Evolutionary conservation across 2,888 invertebrate genomes (phyloP), one percentile per base, ranked within the genome.

Genomic region (Xanthorhoe designata): DNA sequence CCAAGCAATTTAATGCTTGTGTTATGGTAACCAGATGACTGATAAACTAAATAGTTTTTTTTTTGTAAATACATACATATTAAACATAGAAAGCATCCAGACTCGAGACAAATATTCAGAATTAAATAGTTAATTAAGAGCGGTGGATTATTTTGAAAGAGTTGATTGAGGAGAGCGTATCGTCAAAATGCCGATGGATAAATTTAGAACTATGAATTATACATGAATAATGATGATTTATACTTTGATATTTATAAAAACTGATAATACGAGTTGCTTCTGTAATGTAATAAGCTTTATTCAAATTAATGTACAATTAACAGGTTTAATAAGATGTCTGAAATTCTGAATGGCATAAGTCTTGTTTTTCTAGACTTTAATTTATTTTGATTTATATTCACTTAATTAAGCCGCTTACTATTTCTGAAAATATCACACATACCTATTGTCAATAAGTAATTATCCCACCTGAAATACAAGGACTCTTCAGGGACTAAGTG

Each of bases 211-310:
- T 32, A 38, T 49, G 5, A 29, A 38, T 49, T 45, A 6, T 38
- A 32, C 32, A 32, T 32, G 13, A 17, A 32, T 49, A 13, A 32
- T 57, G 57, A 45, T 32, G n/a, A 32, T 55, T 38, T 55, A 24
- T 49, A 49, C 45, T 63, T 51, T 56, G 50, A 51, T 51, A 50
- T 73, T 76, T n/a, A 45, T 57, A 35, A 57, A 45, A 0, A 24
- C 24, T 15, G 38, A 42, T 51, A 50, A 50, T 50, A 50, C n/a
- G n/a, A n/a, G n/a, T n/a, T n/a, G 49, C 58, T 49, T 49, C 29
- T 32, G 5, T 32, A 32, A 7, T 5, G 13, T 49, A 57, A n/a
- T 19, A 32, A 49, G 24, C 6, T 17, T 4, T 24, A 24, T 24
- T 59, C 19, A 38, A 24, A 38, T 38, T 38, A 17, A 5, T 51